phyloP scores from a whole-genome alignment of 2,113 vertebrate species.

The Protomyctophum bolini region DNA sequence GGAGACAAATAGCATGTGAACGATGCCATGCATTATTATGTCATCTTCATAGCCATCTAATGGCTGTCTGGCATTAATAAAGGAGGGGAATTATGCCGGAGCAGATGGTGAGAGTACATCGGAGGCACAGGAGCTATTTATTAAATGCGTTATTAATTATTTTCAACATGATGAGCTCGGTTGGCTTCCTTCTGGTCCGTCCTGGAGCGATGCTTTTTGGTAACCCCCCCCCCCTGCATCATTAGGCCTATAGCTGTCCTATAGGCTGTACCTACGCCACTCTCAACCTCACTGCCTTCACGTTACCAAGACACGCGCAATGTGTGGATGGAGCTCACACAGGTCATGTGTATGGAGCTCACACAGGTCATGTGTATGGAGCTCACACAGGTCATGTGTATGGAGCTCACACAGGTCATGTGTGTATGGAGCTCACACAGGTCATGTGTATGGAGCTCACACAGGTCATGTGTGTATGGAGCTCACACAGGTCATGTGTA shows the following conservation, averaged over 20 bases:
- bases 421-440: too few species aligned
- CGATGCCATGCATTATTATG: slow-evolving; percentile 78
- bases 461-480: too few species aligned
- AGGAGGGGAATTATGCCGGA: slow-evolving; percentile 72
- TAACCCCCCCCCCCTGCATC: slow-evolving; percentile 27
- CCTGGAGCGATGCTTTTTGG: slow-evolving; percentile 1
- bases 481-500: too few species aligned
- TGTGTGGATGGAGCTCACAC: too few species aligned
- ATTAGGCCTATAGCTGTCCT: slow-evolving; percentile 40
- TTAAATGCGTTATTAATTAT: slow-evolving; percentile 85
- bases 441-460: too few species aligned
- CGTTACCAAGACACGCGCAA: slow-evolving; percentile 26
- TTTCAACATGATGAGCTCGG: slow-evolving; percentile 79
- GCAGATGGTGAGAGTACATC: slow-evolving; percentile 80
- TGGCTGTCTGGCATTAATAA: slow-evolving; percentile 80
- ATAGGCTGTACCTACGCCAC: slow-evolving; percentile 6
- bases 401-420: too few species aligned
- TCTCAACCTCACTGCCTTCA: slow-evolving; percentile 38
- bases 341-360: too few species aligned
- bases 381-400: too few species aligned
- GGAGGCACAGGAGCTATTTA: slow-evolving; percentile 81
- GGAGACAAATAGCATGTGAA: slow-evolving; percentile 79
- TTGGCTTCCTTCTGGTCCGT: slow-evolving; percentile 70
- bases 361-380: too few species aligned
- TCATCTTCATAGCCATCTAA: slow-evolving; percentile 75